Base-by-base conservation (phyloP, 2,113 vertebrate genomes). In the Phasianus colchicus region DNA sequence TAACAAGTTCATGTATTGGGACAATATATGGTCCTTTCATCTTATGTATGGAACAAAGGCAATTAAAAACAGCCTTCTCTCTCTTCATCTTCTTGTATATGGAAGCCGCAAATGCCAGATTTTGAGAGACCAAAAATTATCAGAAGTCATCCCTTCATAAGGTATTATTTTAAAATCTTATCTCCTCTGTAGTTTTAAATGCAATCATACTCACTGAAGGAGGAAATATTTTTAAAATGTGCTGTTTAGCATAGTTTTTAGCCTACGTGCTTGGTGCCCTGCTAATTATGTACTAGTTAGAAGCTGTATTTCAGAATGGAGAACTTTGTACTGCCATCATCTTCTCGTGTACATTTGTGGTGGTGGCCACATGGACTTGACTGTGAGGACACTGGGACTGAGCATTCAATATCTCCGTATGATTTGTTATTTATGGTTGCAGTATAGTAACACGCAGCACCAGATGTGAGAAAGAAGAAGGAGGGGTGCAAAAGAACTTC, bases 401-500 rank as follows among this genome's bases (percentile, higher is more conserved):
- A 85, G 54, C 67, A 80, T 83, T 42, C 69, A 80, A 22, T 83
- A 61, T 81, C 32, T 91, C 61, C 11, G 1, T 74, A 80, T 66
- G 65, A 32, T 72, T 90, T 36, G 0, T 88, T 95, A 84, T 86
- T 93, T 94, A 25, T 72, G 61, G 38, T 67, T 80, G 50, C 60
- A 74, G 55, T 0, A 0, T 32, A 32, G 45, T 86, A 83, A 38
- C 47, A 5, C 45, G 79, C 55, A 80, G 85, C 42, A 76, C 84
- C 91, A 92, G 67, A 88, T 77, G 93, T 71, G 76, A 75, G 40
- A 76, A 74, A 86, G 69, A 77, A 82, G 61, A 77, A 73, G 92
- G 89, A 89, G 79, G 72, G 24, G 52, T 74, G 76, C 82, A 78
- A 83, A 87, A 81, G 91, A 65, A 52, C 89, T 96, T 93, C 72